A percentile compares a stretch with the other conserved stretches of the same genome.
Evolutionary conservation across 2,888 invertebrate genomes (phyloP).

Genomic region (Gibbula magus): DNA sequence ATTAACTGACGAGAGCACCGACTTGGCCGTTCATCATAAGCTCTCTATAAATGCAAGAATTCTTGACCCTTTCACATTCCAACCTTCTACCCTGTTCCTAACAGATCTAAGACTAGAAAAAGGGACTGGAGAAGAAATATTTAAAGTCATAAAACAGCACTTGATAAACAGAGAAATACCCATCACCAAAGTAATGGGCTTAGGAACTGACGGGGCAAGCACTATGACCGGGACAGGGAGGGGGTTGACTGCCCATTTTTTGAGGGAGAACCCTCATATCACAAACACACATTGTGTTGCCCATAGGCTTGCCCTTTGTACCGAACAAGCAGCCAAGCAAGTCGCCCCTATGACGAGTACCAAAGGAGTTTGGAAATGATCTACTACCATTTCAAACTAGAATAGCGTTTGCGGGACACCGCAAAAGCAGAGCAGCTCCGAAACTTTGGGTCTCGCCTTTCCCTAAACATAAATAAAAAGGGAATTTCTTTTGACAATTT

Average conservation of each 20-base stretch:
- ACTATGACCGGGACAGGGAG: conserved; percentile 36
- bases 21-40: conserved; percentile 32
- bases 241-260: conserved; percentile 30
- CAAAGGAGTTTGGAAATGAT: too few species aligned
- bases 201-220: conserved; percentile 37
- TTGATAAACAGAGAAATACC: not conserved
- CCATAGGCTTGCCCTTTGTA: conserved; percentile 36
- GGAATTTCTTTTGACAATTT: too few species aligned
- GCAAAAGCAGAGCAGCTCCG: too few species aligned
- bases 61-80: not conserved
- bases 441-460: too few species aligned
- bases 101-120: too few species aligned
- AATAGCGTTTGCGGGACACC: too few species aligned
- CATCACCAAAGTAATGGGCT: conserved; percentile 28
- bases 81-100: too few species aligned
- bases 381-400: too few species aligned
- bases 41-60: conserved; percentile 32
- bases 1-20: conserved; percentile 36
- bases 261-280: conserved; percentile 33
- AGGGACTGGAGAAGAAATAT: too few species aligned
- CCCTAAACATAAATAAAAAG: too few species aligned
- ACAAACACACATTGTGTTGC: conserved; percentile 39
- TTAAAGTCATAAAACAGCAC: too few species aligned
- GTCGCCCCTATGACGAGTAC: conserved; percentile 25
- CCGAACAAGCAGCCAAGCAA: conserved; percentile 34